Percentiles rank a stretch among this genome's conserved stretches.
phyloP scores from a whole-genome alignment of 2,113 vertebrate species.

The Psilopsiagon aurifrons region DNA sequence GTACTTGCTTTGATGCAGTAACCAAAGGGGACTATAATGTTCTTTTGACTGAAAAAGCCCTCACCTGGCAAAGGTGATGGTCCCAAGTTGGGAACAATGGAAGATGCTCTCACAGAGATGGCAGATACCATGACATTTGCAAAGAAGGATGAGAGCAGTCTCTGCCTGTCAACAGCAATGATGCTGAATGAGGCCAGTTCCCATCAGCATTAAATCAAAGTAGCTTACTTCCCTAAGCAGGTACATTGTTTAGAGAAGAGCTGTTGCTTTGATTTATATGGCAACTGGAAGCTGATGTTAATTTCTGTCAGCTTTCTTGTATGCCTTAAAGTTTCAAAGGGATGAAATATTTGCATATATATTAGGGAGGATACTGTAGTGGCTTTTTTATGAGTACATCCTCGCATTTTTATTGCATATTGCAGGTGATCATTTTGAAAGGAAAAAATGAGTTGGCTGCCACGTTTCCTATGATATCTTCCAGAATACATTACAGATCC shows the following conservation, averaged over 20 bases:
- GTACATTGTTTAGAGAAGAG: slow-evolving; percentile 26
- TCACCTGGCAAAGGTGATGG: neutral
- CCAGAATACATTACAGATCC: slow-evolving; percentile 18
- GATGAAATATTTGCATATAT: slow-evolving; percentile 68
- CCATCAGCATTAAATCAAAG: slow-evolving; percentile 34
- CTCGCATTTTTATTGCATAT: slow-evolving; percentile 51
- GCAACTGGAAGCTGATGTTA: slow-evolving; percentile 42
- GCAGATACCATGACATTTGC: neutral
- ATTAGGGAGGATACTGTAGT: slow-evolving; percentile 38
- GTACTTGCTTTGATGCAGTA: fast-evolving
- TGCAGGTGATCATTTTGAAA: slow-evolving; percentile 51
- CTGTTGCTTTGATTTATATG: slow-evolving; percentile 42
- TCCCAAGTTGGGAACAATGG: neutral
- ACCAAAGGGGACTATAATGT: neutral
- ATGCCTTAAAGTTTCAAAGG: slow-evolving; percentile 37
- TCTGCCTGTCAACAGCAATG: neutral
- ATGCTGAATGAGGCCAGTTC: neutral
- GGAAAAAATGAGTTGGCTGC: slow-evolving; percentile 14
- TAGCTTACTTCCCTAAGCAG: neutral
- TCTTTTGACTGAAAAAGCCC: neutral
- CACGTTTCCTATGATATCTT: neutral
- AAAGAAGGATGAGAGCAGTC: neutral
- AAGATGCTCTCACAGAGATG: fast-evolving
- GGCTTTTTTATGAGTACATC: slow-evolving; percentile 36
- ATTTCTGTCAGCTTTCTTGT: slow-evolving; percentile 14